Conservation (phyloP, 37 sponge, comb jelly and placozoan genomes). For the Geodia barretti region DNA sequence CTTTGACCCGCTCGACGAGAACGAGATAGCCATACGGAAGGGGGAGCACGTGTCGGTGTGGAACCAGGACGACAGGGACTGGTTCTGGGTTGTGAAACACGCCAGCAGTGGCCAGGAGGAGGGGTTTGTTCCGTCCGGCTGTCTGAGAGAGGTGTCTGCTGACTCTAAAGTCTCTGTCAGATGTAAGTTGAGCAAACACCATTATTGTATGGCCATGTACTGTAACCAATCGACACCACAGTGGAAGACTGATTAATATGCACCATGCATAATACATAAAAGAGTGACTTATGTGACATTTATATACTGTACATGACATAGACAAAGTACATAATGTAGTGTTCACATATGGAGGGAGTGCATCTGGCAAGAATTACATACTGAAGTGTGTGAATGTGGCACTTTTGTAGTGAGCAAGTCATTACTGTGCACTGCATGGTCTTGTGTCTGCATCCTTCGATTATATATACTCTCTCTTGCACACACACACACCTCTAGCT, state of each 20-base stretch:
- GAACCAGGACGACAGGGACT: slow-evolving; percentile 78
- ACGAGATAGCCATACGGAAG: slow-evolving; percentile 56
- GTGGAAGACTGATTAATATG: no score
- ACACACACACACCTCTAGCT: background rate
- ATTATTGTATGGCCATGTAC: no score
- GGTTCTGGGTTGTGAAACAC: slow-evolving; percentile 80
- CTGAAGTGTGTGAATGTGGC: background rate
- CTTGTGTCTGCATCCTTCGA: background rate
- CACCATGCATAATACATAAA: no score
- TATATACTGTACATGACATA: no score
- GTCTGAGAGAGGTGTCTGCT: slow-evolving; percentile 37
- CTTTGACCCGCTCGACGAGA: slow-evolving; percentile 65
- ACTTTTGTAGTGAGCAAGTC: background rate
- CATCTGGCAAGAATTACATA: no score
- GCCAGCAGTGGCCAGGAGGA: slow-evolving; percentile 49
- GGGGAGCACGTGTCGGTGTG: slow-evolving; percentile 79
- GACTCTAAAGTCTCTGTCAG: background rate
- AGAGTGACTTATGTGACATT: no score
- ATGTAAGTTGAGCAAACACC: background rate
- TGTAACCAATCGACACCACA: no score
- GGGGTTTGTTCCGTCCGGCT: slow-evolving; percentile 76
- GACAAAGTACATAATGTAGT: no score
- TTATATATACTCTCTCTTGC: background rate
- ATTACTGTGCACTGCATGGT: background rate
- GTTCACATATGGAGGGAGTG: no score